Conservation (phyloP, 2,888 invertebrate genomes). For the Plagodis dolabraria region DNA sequence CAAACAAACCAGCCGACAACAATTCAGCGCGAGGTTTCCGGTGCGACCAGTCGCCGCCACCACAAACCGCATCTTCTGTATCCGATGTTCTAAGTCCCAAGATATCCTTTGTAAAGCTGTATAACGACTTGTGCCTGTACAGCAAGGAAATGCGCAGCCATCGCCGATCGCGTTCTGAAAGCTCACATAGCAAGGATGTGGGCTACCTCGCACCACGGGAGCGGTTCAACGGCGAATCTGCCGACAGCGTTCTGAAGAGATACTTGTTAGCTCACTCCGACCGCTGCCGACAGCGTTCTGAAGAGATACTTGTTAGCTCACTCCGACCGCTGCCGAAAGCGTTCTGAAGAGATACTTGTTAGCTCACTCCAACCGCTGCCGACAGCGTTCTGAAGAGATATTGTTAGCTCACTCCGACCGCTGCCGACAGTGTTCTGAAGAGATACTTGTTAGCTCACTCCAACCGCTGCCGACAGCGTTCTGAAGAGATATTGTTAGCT, state of each 20-base stretch:
- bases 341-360: slow-evolving; percentile 8
- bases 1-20: not conserved
- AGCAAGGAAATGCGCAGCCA: slow-evolving; percentile 3
- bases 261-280: too few relatives aligned
- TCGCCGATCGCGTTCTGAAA: slow-evolving; percentile 4
- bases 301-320: slow-evolving; percentile 4
- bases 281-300: slow-evolving; percentile 15
- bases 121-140: slow-evolving; percentile 35
- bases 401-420: too few relatives aligned
- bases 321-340: slow-evolving; percentile 15
- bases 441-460: not conserved
- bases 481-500: too few relatives aligned
- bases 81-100: slow-evolving; percentile 2
- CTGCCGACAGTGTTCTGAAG: too few relatives aligned
- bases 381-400: slow-evolving; percentile 14
- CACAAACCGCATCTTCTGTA: not conserved
- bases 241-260: slow-evolving; percentile 10
- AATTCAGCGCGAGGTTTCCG: not conserved
- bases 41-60: not conserved
- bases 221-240: slow-evolving; percentile 2
- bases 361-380: too few relatives aligned
- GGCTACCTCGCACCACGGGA: not conserved
- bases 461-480: not conserved
- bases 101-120: slow-evolving; percentile 49
- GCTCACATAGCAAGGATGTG: not conserved